Base-by-base conservation (phyloP, 2,113 vertebrate species). In the Planiliza haematocheilus region DNA sequence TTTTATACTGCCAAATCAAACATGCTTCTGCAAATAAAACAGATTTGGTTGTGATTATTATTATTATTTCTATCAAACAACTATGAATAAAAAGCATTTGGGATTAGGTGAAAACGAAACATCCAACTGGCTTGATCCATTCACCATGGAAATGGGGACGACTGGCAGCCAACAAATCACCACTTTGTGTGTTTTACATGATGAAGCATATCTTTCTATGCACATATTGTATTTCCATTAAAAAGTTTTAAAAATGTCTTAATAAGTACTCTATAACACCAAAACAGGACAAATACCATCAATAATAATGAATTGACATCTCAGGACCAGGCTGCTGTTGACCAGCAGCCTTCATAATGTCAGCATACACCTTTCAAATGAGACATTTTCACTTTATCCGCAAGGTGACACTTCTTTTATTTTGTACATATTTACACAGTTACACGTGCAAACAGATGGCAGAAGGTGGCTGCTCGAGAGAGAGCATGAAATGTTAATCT, bases 121-220 rank as follows among this genome's bases (percentile, higher is more conserved):
- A 75, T 85, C 72, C 69, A 79, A 74, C 65, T 82, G 72, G 69
- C 71, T 71, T 72, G 71, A 74, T 80, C 79, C 56, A 75, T 64
- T 70, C 73, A 76, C 82, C 43, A 53, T 78, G 79, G 52, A 83
- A 69, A 60, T 64, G 67, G 65, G 69, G 34, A 67, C 73, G 56
- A 88, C 74, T 84, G 77, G 79, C 86, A 84, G 77, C 84, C 84
- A 83, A 85, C 88, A 88, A 86, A 87, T 85, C 88, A 85, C 72
- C 58, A 51, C 60, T 79, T 65, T 79, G 75, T 87, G 82, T 87
- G 80, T 88, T 87, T 87, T 87, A 88, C 86, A 87, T 88, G 84
- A 84, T 87, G 78, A 88, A 85, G 66, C 80, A 85, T 83, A 79
- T 85, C 80, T n/a, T n/a, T n/a, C n/a, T n/a, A 13, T 17, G 46